phyloP scores from a whole-genome alignment of 1,140 invertebrate genomes.

The Drosophila elegans region DNA sequence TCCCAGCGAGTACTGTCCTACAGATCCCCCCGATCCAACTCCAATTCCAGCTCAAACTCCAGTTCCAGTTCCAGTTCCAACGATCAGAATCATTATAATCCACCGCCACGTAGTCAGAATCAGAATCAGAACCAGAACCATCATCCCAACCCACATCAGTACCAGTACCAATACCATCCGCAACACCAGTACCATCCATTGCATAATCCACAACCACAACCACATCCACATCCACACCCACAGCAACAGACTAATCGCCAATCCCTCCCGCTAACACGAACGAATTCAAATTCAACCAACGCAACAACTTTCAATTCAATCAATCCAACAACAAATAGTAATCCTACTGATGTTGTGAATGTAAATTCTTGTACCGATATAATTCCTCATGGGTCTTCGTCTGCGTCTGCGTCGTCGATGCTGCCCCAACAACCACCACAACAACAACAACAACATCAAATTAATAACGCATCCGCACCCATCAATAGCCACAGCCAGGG shows the following conservation, averaged over 20 bases:
- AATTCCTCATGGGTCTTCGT: slow-evolving; percentile 79
- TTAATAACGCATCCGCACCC: slow-evolving; percentile 68
- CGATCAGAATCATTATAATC: slow-evolving; percentile 40
- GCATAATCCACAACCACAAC: slow-evolving; percentile 55
- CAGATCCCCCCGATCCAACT: slow-evolving; percentile 8
- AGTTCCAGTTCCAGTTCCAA: slow-evolving; percentile 8
- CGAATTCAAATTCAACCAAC: slow-evolving; percentile 82
- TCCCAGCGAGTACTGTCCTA: slow-evolving; percentile 47
- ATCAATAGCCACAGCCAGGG: slow-evolving; percentile 74
- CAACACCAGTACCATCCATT: slow-evolving; percentile 46
- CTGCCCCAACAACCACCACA: slow-evolving; percentile 28
- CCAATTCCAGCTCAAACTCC: slow-evolving; percentile 13
- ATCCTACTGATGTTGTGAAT: slow-evolving; percentile 84
- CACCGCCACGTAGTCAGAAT: slow-evolving; percentile 28
- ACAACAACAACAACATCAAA: slow-evolving; percentile 61
- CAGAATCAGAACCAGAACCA: slow-evolving; percentile 12
- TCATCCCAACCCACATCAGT: slow-evolving; percentile 41
- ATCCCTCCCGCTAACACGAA: slow-evolving; percentile 84
- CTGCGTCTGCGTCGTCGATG: slow-evolving; percentile 47
- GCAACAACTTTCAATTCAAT: slow-evolving; percentile 82
- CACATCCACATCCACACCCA: slow-evolving; percentile 46
- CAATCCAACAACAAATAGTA: slow-evolving; percentile 84
- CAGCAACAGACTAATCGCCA: slow-evolving; percentile 84
- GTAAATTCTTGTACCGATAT: slow-evolving; percentile 85
- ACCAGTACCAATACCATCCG: slow-evolving; percentile 35